These are phyloP conservation scores for Maniola jurtina DNA, from an alignment of 1,140 invertebrate genomes.

Conservation along the genomic window DNA sequence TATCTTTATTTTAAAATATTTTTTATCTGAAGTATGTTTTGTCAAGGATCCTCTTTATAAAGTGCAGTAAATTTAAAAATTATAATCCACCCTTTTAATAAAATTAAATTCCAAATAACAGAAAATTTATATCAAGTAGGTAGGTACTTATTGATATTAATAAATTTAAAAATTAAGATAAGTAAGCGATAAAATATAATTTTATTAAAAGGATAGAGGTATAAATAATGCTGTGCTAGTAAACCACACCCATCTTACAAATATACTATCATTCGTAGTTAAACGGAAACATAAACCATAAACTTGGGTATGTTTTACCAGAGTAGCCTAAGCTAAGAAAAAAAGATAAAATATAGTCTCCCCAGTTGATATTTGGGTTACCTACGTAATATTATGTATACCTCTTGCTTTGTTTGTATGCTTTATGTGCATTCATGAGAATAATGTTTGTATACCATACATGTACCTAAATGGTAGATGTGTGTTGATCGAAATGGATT, in stretches of 20 bases:
- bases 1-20: slow-evolving; percentile 13
- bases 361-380: slow-evolving; percentile 47
- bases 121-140: no score
- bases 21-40: slow-evolving; percentile 13
- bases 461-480: slow-evolving; percentile 55
- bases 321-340: slow-evolving; percentile 74
- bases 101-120: slow-evolving; percentile 28
- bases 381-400: slow-evolving; percentile 45
- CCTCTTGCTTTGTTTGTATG: slow-evolving; percentile 48
- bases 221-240: slow-evolving; percentile 68
- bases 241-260: slow-evolving; percentile 54
- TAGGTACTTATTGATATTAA: slow-evolving; percentile 7
- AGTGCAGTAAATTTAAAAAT: slow-evolving; percentile 76
- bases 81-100: slow-evolving; percentile 58
- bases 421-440: slow-evolving; percentile 61
- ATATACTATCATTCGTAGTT: slow-evolving; percentile 17
- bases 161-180: background rate
- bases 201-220: slow-evolving; percentile 45
- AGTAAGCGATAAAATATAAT: slow-evolving; percentile 9
- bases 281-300: slow-evolving; percentile 21
- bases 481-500: slow-evolving; percentile 56
- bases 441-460: slow-evolving; percentile 54
- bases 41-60: slow-evolving; percentile 71
- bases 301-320: slow-evolving; percentile 63
- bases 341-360: slow-evolving; percentile 54